Evolutionary conservation across 1,140 invertebrate genomes (phyloP).

Genomic region (Polypedilum vanderplanki): DNA sequence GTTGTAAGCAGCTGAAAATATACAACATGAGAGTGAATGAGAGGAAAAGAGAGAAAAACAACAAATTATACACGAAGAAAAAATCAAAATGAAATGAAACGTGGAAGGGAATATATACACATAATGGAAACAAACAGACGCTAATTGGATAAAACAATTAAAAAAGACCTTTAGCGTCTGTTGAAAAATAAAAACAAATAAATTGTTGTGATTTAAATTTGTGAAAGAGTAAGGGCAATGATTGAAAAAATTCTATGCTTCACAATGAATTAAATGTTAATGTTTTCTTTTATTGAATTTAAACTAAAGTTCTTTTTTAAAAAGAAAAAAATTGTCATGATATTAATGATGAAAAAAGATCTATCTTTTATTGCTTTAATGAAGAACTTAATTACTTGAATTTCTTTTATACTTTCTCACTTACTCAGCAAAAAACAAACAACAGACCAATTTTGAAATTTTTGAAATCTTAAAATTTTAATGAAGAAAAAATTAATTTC

Average conservation of each 20-base stretch:
- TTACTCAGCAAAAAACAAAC: too few species aligned
- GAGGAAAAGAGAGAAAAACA: neutral
- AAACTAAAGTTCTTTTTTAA: too few species aligned
- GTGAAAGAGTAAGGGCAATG: neutral
- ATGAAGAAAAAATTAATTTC: neutral
- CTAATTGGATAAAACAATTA: slow-evolving; percentile 19
- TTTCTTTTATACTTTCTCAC: too few species aligned
- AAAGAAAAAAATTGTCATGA: too few species aligned
- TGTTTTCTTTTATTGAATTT: too few species aligned
- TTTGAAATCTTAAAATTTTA: too few species aligned
- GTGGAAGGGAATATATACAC: neutral
- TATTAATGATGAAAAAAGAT: too few species aligned
- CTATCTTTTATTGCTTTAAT: too few species aligned
- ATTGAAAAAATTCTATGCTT: neutral
- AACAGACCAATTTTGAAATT: too few species aligned
- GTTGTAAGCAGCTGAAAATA: neutral
- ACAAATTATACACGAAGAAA: neutral
- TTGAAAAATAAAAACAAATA: neutral
- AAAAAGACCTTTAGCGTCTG: slow-evolving; percentile 17
- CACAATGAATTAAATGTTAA: too few species aligned
- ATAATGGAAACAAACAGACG: slow-evolving; percentile 12
- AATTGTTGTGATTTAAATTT: neutral
- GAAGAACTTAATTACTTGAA: too few species aligned
- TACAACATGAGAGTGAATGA: neutral
- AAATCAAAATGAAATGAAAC: slow-evolving; percentile 4